Evolutionary conservation across 1,140 invertebrate species (phyloP).

Genomic region (Lutraria rhynchaena): DNA sequence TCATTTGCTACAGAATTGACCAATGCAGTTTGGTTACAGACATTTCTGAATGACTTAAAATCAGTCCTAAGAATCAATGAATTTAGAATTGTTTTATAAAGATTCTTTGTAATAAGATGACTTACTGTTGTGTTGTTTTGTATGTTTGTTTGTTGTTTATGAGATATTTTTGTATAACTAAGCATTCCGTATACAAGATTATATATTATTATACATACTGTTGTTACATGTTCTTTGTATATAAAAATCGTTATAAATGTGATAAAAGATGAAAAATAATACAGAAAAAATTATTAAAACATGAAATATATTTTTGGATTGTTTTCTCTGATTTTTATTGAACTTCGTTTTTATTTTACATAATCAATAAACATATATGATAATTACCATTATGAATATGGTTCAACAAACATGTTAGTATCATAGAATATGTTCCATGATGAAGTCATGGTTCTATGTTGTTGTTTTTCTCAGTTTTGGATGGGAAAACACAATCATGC

Average conservation of each 20-base stretch:
- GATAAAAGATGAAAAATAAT: conserved; percentile 22
- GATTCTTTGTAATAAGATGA: too few species aligned
- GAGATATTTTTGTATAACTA: not conserved
- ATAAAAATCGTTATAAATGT: conserved; percentile 35
- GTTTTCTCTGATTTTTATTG: not conserved
- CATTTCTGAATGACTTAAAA: too few species aligned
- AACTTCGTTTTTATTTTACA: not conserved
- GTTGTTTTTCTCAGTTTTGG: not conserved
- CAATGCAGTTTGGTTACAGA: too few species aligned
- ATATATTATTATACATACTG: not conserved
- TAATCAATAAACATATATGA: not conserved
- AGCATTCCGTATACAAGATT: conserved; percentile 10
- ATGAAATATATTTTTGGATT: not conserved
- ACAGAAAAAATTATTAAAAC: conserved; percentile 12
- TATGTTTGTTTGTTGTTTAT: too few species aligned
- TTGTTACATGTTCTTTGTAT: conserved; percentile 34
- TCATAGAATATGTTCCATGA: too few species aligned
- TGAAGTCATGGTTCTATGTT: not conserved
- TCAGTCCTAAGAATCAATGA: too few species aligned
- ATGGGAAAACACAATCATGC: not conserved
- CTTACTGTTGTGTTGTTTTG: too few species aligned
- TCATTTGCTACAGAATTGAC: too few species aligned
- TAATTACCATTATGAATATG: not conserved
- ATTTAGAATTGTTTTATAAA: too few species aligned
- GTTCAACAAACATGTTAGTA: not conserved